A percentile compares a stretch with the other conserved stretches of the same genome.
These are phyloP conservation scores for Datnioides undecimradiatus DNA, from an alignment of 2,113 vertebrate species.

Conservation along the genomic window DNA sequence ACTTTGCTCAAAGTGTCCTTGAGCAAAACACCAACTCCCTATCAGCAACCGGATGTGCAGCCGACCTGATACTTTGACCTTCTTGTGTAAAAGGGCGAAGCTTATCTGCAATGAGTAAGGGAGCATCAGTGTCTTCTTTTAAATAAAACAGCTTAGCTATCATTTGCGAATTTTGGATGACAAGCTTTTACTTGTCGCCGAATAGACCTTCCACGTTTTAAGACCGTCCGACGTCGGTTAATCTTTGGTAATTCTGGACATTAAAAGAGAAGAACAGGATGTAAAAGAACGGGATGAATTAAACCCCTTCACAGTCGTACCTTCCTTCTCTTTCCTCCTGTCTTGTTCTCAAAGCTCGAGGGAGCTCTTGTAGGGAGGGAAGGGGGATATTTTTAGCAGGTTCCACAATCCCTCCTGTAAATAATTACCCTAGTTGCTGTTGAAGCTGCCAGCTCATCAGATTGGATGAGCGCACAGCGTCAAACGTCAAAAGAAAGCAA, in stretches of 20 bases:
- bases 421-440: conserved; percentile 72
- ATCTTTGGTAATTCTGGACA: conserved; percentile 26
- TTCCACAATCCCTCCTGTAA: conserved; percentile 75
- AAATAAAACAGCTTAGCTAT: conserved; percentile 19
- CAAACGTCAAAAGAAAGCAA: conserved; percentile 44
- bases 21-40: conserved; percentile 2
- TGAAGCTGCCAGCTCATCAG: conserved; percentile 52
- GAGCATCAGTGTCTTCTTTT: conserved; percentile 9
- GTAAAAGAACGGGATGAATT: conserved; percentile 27
- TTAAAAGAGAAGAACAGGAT: conserved; percentile 26
- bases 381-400: conserved; percentile 75
- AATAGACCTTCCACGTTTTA: conserved; percentile 16
- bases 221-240: conserved; percentile 4
- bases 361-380: conserved; percentile 59
- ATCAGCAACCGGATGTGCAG: not conserved
- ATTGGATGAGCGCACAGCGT: conserved; percentile 30
- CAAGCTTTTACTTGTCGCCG: conserved; percentile 28
- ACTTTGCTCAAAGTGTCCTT: not conserved
- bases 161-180: conserved; percentile 9
- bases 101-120: conserved; percentile 17
- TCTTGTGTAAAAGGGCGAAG: not conserved
- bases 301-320: conserved; percentile 37
- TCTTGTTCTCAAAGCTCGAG: conserved; percentile 54
- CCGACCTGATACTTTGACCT: conserved; percentile 20
- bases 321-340: conserved; percentile 20